These are phyloP conservation scores for Sitta europaea DNA, from an alignment of 2,113 vertebrate genomes.

Conservation along the genomic window DNA sequence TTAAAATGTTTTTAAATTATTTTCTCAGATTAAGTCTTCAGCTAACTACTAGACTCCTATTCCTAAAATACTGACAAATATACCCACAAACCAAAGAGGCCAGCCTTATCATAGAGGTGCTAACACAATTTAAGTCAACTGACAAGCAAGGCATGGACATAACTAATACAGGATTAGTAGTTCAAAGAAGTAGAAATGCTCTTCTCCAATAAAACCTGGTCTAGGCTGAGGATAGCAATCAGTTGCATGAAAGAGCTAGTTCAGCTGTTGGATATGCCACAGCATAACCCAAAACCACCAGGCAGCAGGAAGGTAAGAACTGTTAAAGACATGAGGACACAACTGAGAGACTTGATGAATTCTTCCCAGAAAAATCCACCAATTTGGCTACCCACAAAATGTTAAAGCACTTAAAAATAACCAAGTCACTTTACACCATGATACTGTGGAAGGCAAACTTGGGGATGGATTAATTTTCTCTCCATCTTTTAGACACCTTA, in stretches of 20 bases:
- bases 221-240: not conserved
- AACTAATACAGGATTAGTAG: not conserved
- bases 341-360: not conserved
- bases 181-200: not conserved
- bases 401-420: not conserved
- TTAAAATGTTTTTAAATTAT: rapidly evolving
- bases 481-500: not conserved
- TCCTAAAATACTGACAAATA: not conserved
- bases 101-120: not conserved
- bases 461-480: not conserved
- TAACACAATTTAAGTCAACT: not conserved
- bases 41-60: not conserved
- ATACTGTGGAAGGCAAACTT: not conserved
- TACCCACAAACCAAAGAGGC: not conserved
- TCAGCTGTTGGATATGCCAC: not conserved
- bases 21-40: not conserved
- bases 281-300: not conserved
- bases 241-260: not conserved
- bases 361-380: not conserved
- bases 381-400: not conserved
- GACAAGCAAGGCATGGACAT: not conserved
- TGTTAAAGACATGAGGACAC: not conserved
- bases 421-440: not conserved
- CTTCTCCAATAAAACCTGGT: not conserved
- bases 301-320: not conserved